These are phyloP conservation scores for Aphidoletes aphidimyza DNA, from an alignment of 2,888 invertebrate genomes.

Conservation along the genomic window DNA sequence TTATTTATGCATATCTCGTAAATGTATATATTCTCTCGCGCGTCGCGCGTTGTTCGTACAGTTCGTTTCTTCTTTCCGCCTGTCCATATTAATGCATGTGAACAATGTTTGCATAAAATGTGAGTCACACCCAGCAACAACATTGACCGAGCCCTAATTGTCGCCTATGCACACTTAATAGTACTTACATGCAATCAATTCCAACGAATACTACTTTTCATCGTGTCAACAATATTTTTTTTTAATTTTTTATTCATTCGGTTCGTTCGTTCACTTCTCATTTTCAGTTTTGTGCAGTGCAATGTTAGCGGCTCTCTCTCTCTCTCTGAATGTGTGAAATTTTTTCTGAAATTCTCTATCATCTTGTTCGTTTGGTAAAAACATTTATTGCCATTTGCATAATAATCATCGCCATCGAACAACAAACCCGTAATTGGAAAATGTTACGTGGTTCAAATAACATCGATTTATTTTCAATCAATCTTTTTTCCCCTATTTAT, in stretches of 20 bases:
- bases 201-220: conserved; percentile 32
- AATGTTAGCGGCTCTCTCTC: too few relatives aligned
- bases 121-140: conserved; percentile 51
- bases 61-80: conserved; percentile 16
- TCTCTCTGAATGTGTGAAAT: background rate
- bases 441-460: conserved; percentile 42
- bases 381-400: conserved; percentile 29
- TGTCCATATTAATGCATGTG: conserved; percentile 42
- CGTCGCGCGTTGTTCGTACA: background rate
- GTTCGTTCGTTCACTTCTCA: background rate
- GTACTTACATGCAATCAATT: conserved; percentile 38
- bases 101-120: conserved; percentile 49
- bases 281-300: background rate
- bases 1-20: conserved; percentile 44
- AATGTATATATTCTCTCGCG: background rate
- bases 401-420: conserved; percentile 28
- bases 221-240: conserved; percentile 14
- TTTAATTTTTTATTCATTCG: background rate
- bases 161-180: conserved; percentile 35
- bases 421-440: conserved; percentile 37
- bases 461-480: conserved; percentile 39
- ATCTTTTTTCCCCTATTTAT: background rate
- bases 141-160: conserved; percentile 40
- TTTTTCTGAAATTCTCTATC: background rate
- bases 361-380: background rate